These are phyloP conservation scores for Gymnoscopelus braueri DNA, from an alignment of 2,797 vertebrate species.

Conservation along the genomic window DNA sequence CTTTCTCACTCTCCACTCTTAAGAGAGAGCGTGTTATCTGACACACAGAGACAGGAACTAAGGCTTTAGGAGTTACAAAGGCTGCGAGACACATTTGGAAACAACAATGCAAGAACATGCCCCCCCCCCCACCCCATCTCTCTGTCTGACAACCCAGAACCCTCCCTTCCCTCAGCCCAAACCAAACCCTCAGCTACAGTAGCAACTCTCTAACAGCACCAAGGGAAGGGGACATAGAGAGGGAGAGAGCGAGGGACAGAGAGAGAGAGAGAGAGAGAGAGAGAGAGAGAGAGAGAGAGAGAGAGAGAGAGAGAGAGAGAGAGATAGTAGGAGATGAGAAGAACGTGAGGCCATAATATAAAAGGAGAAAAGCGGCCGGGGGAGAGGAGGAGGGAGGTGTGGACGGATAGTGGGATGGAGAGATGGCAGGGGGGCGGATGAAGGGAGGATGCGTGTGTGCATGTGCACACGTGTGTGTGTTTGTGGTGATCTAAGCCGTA, in stretches of 20 bases:
- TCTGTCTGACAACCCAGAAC: constrained; percentile 3
- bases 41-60: no score
- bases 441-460: constrained; percentile 71
- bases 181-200: constrained; percentile 44
- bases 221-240: constrained; percentile 36
- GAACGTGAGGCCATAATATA: constrained; percentile 61
- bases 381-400: constrained; percentile 18
- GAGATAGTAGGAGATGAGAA: not conserved
- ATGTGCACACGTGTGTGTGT: constrained; percentile 34
- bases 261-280: not conserved
- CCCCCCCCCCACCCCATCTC: constrained; percentile 20
- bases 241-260: constrained; percentile 32
- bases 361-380: constrained; percentile 57
- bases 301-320: constrained; percentile 1
- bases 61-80: no score
- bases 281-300: constrained; percentile 14
- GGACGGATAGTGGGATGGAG: constrained; percentile 42
- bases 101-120: no score
- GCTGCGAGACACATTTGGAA: no score
- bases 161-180: constrained; percentile 39
- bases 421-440: constrained; percentile 68
- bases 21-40: no score
- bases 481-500: constrained; percentile 77
- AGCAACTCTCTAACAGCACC: constrained; percentile 40
- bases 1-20: constrained; percentile 20